These are phyloP conservation scores for Rhadinocentrus ornatus DNA, from an alignment of 2,797 vertebrate species.

Conservation along the genomic window DNA sequence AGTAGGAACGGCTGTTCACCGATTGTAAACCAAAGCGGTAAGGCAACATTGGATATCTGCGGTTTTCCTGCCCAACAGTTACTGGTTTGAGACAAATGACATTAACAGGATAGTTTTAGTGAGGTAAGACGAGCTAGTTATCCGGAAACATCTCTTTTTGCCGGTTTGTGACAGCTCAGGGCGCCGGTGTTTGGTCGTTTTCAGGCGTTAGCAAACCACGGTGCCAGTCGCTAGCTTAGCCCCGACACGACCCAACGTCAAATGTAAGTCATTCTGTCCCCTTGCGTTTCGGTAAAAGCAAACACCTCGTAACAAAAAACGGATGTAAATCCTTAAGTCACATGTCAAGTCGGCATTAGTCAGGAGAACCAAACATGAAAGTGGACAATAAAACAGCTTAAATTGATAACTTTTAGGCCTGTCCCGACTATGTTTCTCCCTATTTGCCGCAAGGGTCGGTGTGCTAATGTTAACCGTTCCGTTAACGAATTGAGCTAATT, in stretches of 20 bases:
- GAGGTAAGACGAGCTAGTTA: conserved; percentile 35
- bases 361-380: not conserved
- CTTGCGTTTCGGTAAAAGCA: not conserved
- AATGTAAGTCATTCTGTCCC: not conserved
- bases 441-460: conserved; percentile 28
- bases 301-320: conserved; percentile 2
- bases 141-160: conserved; percentile 38
- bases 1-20: conserved; percentile 56
- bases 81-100: not conserved
- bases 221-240: conserved; percentile 71
- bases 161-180: conserved; percentile 52
- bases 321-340: not conserved
- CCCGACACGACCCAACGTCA: conserved; percentile 23
- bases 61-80: not conserved
- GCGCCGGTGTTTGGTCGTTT: conserved; percentile 67
- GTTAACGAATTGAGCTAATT: not conserved
- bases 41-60: conserved; percentile 46
- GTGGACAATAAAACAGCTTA: conserved; percentile 2
- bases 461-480: conserved; percentile 15
- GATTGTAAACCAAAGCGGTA: conserved; percentile 68
- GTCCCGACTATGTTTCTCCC: conserved; percentile 4
- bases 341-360: not conserved
- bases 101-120: not conserved
- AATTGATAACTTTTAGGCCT: conserved; percentile 61
- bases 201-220: conserved; percentile 51